Evolutionary conservation across 2,797 vertebrate genomes (phyloP).

Genomic region (Phoxinus dragarum): DNA sequence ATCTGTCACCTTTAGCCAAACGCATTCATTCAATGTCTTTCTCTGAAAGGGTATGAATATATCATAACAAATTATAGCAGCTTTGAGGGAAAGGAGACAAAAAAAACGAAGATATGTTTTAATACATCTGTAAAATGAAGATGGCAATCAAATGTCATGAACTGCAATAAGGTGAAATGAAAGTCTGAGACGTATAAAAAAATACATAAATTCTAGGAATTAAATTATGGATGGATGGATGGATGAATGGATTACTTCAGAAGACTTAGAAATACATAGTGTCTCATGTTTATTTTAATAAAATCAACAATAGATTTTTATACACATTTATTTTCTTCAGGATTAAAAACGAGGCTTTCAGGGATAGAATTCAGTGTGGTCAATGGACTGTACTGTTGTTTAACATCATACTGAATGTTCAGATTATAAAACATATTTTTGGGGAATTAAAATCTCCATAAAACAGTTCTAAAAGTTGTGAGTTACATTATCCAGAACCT

Average conservation of each 20-base stretch:
- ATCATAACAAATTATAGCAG: constrained; percentile 34
- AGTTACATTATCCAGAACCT: no score
- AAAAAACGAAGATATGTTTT: not conserved
- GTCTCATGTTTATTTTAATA: no score
- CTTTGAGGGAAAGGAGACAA: not conserved
- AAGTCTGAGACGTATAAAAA: not conserved
- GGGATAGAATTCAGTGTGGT: not conserved
- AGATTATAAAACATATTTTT: no score
- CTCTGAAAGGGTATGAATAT: constrained; percentile 27
- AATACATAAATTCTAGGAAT: not conserved
- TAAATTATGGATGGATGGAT: not conserved
- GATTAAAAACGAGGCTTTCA: not conserved
- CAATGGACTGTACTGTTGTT: not conserved
- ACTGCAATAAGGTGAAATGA: constrained; percentile 8
- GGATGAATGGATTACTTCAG: no score
- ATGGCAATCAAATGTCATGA: constrained; percentile 31
- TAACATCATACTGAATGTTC: not conserved
- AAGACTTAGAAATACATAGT: no score
- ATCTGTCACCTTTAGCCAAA: constrained; percentile 52
- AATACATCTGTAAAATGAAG: constrained; percentile 24
- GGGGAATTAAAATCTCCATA: rapidly evolving
- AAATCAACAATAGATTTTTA: no score
- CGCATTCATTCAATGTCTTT: constrained; percentile 34
- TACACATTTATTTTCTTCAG: not conserved
- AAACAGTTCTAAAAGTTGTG: no score